Evolutionary conservation across 2,888 invertebrate genomes (phyloP).

Genomic region (Melanargia galathea): DNA sequence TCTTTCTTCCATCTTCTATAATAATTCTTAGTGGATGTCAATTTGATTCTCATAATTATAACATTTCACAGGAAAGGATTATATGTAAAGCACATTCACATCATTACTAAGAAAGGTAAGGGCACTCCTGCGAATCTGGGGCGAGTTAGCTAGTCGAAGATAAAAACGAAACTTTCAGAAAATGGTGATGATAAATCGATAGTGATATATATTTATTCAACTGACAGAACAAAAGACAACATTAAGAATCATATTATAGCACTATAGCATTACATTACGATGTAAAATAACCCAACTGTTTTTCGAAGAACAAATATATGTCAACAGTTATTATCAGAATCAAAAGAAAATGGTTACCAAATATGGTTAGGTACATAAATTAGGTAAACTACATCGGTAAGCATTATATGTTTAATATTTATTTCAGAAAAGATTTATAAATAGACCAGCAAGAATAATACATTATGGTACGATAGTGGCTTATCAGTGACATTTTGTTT

Average conservation of each 20-base stretch:
- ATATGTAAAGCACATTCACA: too few relatives aligned
- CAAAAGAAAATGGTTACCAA: not conserved
- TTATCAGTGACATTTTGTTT: constrained; percentile 41
- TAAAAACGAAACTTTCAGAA: not conserved
- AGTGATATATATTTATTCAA: too few relatives aligned
- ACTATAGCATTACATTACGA: too few relatives aligned
- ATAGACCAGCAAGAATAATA: not conserved
- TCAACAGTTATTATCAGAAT: not conserved
- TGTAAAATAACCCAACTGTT: not conserved
- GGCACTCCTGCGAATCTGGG: too few relatives aligned
- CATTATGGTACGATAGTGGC: constrained; percentile 17
- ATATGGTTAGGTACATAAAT: too few relatives aligned
- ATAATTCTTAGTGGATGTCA: too few relatives aligned
- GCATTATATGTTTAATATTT: not conserved
- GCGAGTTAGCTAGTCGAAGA: not conserved
- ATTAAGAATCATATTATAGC: too few relatives aligned
- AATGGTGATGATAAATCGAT: not conserved
- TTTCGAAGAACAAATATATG: not conserved
- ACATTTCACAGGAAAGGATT: too few relatives aligned
- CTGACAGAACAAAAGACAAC: too few relatives aligned
- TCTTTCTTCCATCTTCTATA: too few relatives aligned
- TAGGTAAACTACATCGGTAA: not conserved
- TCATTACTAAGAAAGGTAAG: too few relatives aligned
- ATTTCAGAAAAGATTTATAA: constrained; percentile 6
- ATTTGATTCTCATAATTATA: too few relatives aligned